Evolutionary conservation across 1,140 invertebrate species (phyloP), one percentile per base, ranked within the genome.

Genomic region (Phortica variegata): DNA sequence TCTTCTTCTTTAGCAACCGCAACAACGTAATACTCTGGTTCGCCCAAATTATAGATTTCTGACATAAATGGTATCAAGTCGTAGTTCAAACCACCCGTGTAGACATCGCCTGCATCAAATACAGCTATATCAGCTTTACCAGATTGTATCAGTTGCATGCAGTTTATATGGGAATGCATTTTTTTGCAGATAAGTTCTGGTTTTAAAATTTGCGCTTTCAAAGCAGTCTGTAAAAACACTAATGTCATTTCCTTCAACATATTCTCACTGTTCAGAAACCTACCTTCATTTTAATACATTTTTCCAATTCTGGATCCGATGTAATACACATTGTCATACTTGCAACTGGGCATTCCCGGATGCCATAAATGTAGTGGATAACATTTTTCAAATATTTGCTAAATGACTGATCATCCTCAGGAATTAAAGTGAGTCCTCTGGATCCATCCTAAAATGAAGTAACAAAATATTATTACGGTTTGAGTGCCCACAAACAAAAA

Each of bases 281-380:
- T 78, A 95, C 91, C 80, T 85, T 90, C 95, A 98, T 97, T 77
- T 90, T 90, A 23, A 90, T 77, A 76, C 95, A 98, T 79, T 98
- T 98, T 19, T 88, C 85, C 77, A 91, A 83, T 78, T 98, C 95
- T 0, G 85, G 81, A 38, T 91, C 85, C 1, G 94, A 97, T 1
- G 93, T 94, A 6, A 97, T 89, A 76, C 95, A 98, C 5, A 96
- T 63, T 1, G 83, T 87, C 78, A 94, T 90, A 16, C 81, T 77
- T 21, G 84, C 81, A 5, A 95, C 85, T 0, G 91, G 87, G 77
- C 93, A 96, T 39, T 86, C 81, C 40, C 88, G 79, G 3, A 94
- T 81, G 12, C 82, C 85, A 39, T 88, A 75, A 44, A 94, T 88
- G 0, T 84, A 77, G 31, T 86, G 77, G 41, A 91, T 78, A 0